Conservation (phyloP, 2,888 invertebrate genomes). For the Perithous albicinctus region DNA sequence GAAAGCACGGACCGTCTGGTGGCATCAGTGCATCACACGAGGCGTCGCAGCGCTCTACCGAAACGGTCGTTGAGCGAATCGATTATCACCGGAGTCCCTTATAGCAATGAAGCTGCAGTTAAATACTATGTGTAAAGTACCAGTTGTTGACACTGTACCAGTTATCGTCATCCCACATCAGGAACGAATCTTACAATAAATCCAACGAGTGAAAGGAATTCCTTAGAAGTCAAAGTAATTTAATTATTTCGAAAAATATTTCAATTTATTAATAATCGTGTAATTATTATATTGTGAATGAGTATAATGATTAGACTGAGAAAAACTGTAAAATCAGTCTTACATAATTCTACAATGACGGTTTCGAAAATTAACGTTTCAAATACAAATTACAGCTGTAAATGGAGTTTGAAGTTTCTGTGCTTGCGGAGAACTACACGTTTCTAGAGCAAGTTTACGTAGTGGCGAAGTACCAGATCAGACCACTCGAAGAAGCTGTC, state of each 20-base stretch:
- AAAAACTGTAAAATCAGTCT: background rate
- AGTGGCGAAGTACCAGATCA: background rate
- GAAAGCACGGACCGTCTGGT: slow-evolving; percentile 72
- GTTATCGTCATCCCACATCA: background rate
- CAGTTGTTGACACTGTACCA: slow-evolving; percentile 24
- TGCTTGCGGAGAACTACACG: background rate
- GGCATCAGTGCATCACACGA: slow-evolving; percentile 70
- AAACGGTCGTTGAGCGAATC: slow-evolving; percentile 69
- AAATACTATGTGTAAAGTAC: slow-evolving; percentile 10
- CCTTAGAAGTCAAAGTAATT: background rate
- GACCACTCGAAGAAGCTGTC: slow-evolving; percentile 45
- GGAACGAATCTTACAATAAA: background rate
- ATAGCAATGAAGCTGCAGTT: slow-evolving; percentile 3
- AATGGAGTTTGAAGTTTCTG: background rate
- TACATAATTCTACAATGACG: background rate
- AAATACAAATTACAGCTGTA: background rate
- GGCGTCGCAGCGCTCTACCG: slow-evolving; percentile 68
- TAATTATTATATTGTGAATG: too few relatives aligned
- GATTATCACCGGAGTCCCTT: slow-evolving; percentile 68
- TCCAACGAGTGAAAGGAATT: background rate
- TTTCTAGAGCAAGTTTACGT: background rate
- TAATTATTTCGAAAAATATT: background rate
- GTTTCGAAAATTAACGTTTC: background rate
- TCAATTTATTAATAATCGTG: too few relatives aligned
- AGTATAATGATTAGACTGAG: too few relatives aligned